phyloP scores from a whole-genome alignment of 2,797 vertebrate genomes.

The Lepilemur ruficaudatus region DNA sequence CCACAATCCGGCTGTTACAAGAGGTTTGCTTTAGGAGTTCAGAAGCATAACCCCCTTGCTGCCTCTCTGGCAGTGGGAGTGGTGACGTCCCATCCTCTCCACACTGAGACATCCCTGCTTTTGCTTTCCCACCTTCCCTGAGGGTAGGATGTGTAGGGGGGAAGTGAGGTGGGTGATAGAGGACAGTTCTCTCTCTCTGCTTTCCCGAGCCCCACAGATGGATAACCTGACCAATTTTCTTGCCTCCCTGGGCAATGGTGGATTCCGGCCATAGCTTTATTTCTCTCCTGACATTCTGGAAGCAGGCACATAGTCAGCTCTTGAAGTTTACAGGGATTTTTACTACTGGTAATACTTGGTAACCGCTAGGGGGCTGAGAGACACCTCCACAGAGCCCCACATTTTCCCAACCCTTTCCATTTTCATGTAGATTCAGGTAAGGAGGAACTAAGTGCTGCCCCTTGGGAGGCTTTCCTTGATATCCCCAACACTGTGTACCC shows the following conservation, averaged over 20 bases:
- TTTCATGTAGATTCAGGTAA: neutral
- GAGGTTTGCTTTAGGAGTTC: neutral
- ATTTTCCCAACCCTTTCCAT: neutral
- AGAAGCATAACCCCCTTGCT: neutral
- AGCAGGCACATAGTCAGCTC: neutral
- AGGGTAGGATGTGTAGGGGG: neutral
- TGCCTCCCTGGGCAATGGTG: neutral
- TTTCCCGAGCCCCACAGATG: neutral
- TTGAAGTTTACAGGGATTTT: neutral
- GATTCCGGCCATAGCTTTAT: neutral
- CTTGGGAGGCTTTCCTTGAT: neutral
- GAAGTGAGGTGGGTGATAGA: neutral
- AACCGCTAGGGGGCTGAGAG: neutral
- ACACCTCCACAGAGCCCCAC: neutral
- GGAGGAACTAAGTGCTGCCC: neutral
- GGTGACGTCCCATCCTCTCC: neutral
- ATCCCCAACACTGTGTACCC: neutral
- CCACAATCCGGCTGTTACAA: neutral
- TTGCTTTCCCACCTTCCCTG: neutral
- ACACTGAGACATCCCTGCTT: neutral
- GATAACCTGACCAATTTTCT: neutral
- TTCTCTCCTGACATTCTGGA: neutral
- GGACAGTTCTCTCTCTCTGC: neutral
- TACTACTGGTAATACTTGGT: neutral
- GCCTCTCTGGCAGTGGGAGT: neutral